Evolutionary conservation across 2,113 vertebrate species (phyloP), one percentile per base, ranked within the genome.

Genomic region (Leuciscus idus): DNA sequence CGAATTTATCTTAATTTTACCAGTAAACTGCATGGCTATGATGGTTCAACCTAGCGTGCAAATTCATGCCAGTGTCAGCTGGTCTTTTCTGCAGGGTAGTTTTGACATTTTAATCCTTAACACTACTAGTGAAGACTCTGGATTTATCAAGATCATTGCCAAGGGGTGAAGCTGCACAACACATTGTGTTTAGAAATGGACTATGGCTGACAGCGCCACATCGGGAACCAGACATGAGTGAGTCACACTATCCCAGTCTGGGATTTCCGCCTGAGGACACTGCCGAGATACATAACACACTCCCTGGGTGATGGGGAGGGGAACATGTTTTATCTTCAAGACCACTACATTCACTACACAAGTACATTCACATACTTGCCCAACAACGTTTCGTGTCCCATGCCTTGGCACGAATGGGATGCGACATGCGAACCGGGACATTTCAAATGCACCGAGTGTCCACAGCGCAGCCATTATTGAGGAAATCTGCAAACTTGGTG

Each of bases 391-490:
- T 85, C 26, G 79, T 77, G 77, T 76, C 76, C 83, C 85, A 77
- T 77, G 75, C 88, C 88, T 87, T 89, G 88, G 64, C 17, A 84
- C 50, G 75, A 77, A 77, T 55, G 28, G 88, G 92, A 92, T 87
- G 80, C 33, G 83, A 80, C 88, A 83, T 87, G 84, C 87, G 94
- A 94, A 94, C 94, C 91, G 92, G 92, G 94, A 92, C 90, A 83
- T 87, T 91, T 92, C 91, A 91, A 93, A 52, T 92, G 93, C 91
- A 91, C 87, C 89, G 90, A 86, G 48, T 87, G 61, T 87, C 83
- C 86, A 88, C 84, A 90, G 89, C 82, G 78, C 90, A 87, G 85
- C 72, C 84, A 79, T 82, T 81, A 66, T 52, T 66, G 81, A 66
- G 55, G 39, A 80, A n/a, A 85, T 79, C 66, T 12, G 81, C 30